Conservation (phyloP, 1,140 invertebrate genomes). For the Propsilocerus akamusi region DNA sequence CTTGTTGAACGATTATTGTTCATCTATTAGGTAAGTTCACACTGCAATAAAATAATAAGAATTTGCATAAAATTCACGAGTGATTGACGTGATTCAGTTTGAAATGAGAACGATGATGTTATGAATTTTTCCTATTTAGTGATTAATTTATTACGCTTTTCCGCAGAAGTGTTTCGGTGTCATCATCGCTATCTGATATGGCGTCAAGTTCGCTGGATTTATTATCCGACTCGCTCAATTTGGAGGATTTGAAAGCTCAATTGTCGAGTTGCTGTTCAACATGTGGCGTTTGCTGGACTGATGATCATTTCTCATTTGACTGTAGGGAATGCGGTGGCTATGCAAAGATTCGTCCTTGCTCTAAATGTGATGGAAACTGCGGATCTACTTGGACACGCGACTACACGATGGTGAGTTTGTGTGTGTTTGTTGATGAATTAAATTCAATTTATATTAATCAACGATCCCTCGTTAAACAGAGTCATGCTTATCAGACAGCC, state of each 20-base stretch:
- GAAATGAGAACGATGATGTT: too few relatives aligned
- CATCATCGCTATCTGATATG: slow-evolving; percentile 21
- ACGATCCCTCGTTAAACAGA: background rate
- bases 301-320: slow-evolving; percentile 59
- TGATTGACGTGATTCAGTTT: too few relatives aligned
- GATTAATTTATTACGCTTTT: too few relatives aligned
- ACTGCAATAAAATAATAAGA: too few relatives aligned
- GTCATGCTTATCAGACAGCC: background rate
- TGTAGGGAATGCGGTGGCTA: slow-evolving; percentile 71
- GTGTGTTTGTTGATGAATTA: background rate
- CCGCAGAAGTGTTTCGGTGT: slow-evolving; percentile 21
- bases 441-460: background rate
- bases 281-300: slow-evolving; percentile 66
- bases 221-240: slow-evolving; percentile 34
- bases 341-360: slow-evolving; percentile 54
- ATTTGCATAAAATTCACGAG: too few relatives aligned
- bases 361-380: slow-evolving; percentile 56
- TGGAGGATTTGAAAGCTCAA: slow-evolving; percentile 50
- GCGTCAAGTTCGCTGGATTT: slow-evolving; percentile 22
- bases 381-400: slow-evolving; percentile 55
- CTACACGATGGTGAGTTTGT: slow-evolving; percentile 44
- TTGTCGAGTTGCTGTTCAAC: slow-evolving; percentile 51
- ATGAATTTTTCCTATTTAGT: too few relatives aligned
- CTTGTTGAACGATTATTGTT: background rate
- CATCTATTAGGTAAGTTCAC: too few relatives aligned